Base-by-base conservation (phyloP, 2,888 invertebrate genomes). In the Euclidia mi region DNA sequence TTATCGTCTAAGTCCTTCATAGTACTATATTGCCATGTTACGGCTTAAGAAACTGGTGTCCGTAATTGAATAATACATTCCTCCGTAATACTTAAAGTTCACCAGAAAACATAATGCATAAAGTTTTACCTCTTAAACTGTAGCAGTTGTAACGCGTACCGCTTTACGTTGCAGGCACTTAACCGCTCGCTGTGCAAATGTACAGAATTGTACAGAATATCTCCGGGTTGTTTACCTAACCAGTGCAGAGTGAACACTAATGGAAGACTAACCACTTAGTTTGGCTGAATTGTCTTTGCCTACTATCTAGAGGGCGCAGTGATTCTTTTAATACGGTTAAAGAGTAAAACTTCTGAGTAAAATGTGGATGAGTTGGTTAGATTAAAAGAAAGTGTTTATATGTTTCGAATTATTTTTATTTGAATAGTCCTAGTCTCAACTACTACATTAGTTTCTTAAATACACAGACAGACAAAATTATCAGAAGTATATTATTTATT, bases 261-360 rank as follows among this genome's bases (percentile, higher is more conserved):
- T 56, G 56, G 56, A 56, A 40, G 12, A 29, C 44, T 25, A 37
- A 29, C 20, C 25, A 55, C 37, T 17, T 41, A 53, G 34, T 20
- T 20, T 3, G 42, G 28, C 43, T 31, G 43, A 14, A 41, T 50
- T 35, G 41, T 37, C 43, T 43, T 17, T 48, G 48, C 38, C 32
- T 38, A 11, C 20, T 34, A 37, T 25, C 20, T 7, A 2, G 2
- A 32, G 15, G 15, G 12, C 2, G n/a, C 14, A 10, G 3, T 32
- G 32, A 48, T 42, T 42, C 42, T 42, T 42, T 42, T 42, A 42
- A 41, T 41, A 28, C 14, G 14, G 11, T 41, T 38, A 17, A 2
- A 12, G 15, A 14, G 11, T 25, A n/a, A 11, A 41, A 3, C 2
- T 28, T 41, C 9, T 28, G 1, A 41, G 25, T 41, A 34, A 34